Evolutionary conservation across 2,797 vertebrate genomes (phyloP), one percentile per base, ranked within the genome.

Genomic region (Galagoides demidoff): DNA sequence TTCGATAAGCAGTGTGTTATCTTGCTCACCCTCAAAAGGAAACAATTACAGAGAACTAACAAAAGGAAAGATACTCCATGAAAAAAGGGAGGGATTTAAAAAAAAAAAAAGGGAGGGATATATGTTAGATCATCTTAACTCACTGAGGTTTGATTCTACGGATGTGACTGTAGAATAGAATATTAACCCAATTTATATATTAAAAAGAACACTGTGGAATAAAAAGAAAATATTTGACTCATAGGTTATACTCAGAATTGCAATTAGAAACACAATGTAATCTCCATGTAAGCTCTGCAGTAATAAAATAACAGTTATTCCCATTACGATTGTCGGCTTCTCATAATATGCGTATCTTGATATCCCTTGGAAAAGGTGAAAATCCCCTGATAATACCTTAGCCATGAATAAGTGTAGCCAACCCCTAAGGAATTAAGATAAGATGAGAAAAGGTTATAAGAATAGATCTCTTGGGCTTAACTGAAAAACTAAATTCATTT

Each of bases 331-430:
- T 97, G 89, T 92, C 34, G 9, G 83, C 49, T 91, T 90, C 37
- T 95, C 85, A 94, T 88, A 94, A 97, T 96, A 95, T 92, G 29
- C 23, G 45, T 73, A 92, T 95, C 76, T 95, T 95, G 89, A 79
- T 97, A 95, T 57, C 59, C 39, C 43, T 82, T 87, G 45, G 89
- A 94, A 97, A 96, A 97, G 57, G 86, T 96, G 79, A 97, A 96
- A 95, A 95, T 86, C 76, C 68, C 57, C 37, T 82, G 92, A 92
- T 82, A 96, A 86, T 85, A 82, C 1, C 8, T 85, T 79, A 84
- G 73, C 73, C 94, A 83, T 95, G 89, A 97, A 94, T 93, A 89
- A 93, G 49, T 89, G 34, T 52, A 74, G 63, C 74, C 90, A 96
- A 61, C n/a, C 93, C 76, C 68, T 45, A 93, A 71, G 83, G 85